Percentiles rank a stretch among this genome's conserved stretches.
phyloP scores from a whole-genome alignment of 2,888 invertebrate genomes.

The Philopedon plagiatum region DNA sequence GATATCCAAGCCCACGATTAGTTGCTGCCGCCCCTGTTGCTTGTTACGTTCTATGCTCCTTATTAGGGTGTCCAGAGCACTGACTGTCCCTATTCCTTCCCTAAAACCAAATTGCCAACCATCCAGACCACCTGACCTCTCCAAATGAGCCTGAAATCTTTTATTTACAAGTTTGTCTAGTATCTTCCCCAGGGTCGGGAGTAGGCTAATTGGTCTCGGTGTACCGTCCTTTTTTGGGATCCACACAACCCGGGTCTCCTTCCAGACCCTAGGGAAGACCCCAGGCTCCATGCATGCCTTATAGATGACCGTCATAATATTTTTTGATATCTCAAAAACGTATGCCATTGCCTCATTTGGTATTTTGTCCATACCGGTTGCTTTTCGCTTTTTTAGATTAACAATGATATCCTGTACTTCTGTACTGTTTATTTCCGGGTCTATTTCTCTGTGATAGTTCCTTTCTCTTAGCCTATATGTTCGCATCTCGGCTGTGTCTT shows the following conservation, averaged over 20 bases:
- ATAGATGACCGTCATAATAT: too few relatives aligned
- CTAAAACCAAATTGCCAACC: slow-evolving; percentile 53
- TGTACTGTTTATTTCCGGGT: too few relatives aligned
- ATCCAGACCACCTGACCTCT: slow-evolving; percentile 46
- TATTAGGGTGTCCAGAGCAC: slow-evolving; percentile 51
- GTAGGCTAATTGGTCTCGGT: slow-evolving; percentile 56
- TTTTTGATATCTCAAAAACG: too few relatives aligned
- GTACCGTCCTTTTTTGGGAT: slow-evolving; percentile 53
- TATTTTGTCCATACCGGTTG: too few relatives aligned
- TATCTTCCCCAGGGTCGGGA: slow-evolving; percentile 55
- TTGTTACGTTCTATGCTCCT: slow-evolving; percentile 16
- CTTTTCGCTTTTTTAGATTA: too few relatives aligned
- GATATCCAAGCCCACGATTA: slow-evolving; percentile 47
- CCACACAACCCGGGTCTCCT: slow-evolving; percentile 50
- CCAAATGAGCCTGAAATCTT: slow-evolving; percentile 51
- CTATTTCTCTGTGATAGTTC: too few relatives aligned
- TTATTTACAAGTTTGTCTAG: slow-evolving; percentile 55
- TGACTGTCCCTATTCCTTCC: slow-evolving; percentile 55
- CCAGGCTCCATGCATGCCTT: slow-evolving; percentile 25
- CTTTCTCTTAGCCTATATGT: too few relatives aligned
- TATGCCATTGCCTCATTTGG: too few relatives aligned
- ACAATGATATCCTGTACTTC: too few relatives aligned
- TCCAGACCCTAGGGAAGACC: slow-evolving; percentile 52
- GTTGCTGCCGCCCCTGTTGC: slow-evolving; percentile 19
- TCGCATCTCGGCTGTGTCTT: too few relatives aligned